phyloP scores from a whole-genome alignment of 1,140 invertebrate species.

The Drosophila setifemur region DNA sequence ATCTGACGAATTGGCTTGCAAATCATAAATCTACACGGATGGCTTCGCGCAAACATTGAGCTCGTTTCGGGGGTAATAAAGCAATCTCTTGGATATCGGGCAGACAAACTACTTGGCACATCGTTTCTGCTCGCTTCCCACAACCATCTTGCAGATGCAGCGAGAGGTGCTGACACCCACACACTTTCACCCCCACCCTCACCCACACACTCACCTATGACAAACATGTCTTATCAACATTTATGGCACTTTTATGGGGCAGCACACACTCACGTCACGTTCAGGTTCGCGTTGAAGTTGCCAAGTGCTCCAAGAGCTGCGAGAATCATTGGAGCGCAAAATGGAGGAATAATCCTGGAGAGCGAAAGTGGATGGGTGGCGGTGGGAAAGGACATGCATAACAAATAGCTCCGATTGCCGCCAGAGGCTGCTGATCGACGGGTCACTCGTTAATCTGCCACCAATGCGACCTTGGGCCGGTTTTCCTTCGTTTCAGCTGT shows the following conservation, averaged over 20 bases:
- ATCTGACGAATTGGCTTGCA: conserved; percentile 46
- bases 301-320: neutral
- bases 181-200: neutral
- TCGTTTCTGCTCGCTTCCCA: neutral
- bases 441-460: conserved; percentile 18
- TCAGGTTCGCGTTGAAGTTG: conserved; percentile 48
- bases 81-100: conserved; percentile 42
- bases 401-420: conserved; percentile 53
- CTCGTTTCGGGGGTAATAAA: conserved; percentile 37
- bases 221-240: conserved; percentile 77
- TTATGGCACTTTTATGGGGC: conserved; percentile 68
- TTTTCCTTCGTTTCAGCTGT: conserved; percentile 1
- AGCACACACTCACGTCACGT: conserved; percentile 23
- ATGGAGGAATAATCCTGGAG: conserved; percentile 73
- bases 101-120: conserved; percentile 48
- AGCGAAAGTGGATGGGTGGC: neutral
- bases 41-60: conserved; percentile 10
- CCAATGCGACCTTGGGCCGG: neutral
- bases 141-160: neutral
- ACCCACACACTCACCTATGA: conserved; percentile 12
- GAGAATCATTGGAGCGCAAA: conserved; percentile 61
- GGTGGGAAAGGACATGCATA: conserved; percentile 40
- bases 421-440: neutral
- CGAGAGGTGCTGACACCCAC: conserved; percentile 3
- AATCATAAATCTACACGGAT: conserved; percentile 22